Percentiles rank a stretch among this genome's conserved stretches.
These are phyloP conservation scores for Bryconaethiops microstoma DNA, from an alignment of 2,797 vertebrate species.

Conservation along the genomic window DNA sequence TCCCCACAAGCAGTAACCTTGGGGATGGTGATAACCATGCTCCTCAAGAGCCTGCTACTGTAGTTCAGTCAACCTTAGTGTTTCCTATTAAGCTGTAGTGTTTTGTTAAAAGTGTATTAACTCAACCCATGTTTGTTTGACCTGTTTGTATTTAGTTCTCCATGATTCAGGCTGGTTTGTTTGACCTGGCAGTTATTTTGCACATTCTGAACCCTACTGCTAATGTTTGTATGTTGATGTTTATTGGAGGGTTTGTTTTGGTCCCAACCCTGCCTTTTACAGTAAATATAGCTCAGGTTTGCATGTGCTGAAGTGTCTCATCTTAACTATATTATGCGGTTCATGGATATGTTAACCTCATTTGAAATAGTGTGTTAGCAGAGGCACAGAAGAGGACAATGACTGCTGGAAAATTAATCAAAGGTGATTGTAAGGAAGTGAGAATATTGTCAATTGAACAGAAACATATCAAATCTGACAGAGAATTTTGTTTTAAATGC, in stretches of 20 bases:
- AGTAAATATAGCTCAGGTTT: background rate
- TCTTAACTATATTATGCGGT: no score
- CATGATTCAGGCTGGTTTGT: background rate
- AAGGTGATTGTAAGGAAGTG: background rate
- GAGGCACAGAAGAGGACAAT: background rate
- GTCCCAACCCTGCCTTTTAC: background rate
- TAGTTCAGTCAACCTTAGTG: background rate
- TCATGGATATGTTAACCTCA: no score
- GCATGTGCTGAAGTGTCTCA: no score
- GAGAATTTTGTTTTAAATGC: background rate
- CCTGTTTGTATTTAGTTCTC: background rate
- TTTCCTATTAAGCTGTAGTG: background rate
- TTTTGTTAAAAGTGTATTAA: no score
- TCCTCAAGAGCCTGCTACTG: background rate
- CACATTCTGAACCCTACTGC: background rate
- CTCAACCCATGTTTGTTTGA: no score
- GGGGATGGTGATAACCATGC: background rate
- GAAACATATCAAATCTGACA: background rate
- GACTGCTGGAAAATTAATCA: no score
- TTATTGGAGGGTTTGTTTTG: background rate
- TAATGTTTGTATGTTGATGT: background rate
- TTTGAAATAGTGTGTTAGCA: background rate
- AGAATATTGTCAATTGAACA: no score
- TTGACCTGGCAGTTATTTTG: background rate
- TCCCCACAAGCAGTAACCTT: constrained; percentile 27